A percentile compares a stretch with the other conserved stretches of the same genome.
These are phyloP conservation scores for Dexiosoma caninum DNA, from an alignment of 2,888 invertebrate genomes.

Conservation along the genomic window DNA sequence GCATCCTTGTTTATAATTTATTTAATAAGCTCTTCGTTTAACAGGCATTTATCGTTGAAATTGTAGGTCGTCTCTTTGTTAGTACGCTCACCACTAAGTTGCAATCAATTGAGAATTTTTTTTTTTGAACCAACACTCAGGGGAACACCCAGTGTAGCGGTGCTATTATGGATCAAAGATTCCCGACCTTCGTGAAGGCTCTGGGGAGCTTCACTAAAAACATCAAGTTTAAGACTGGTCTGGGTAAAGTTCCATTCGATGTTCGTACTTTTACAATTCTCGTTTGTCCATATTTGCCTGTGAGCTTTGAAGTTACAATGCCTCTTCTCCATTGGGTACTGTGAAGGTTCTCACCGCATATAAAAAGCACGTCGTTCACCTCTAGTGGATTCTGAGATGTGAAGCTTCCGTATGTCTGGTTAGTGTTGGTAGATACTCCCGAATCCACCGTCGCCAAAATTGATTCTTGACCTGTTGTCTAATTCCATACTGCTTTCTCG, in stretches of 20 bases:
- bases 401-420: background rate
- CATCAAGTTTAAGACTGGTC: background rate
- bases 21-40: no score
- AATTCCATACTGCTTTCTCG: background rate
- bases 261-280: background rate
- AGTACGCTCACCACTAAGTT: no score
- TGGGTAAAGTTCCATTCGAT: background rate
- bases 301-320: background rate
- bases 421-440: background rate
- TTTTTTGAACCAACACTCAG: no score
- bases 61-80: no score
- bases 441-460: background rate
- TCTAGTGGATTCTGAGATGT: background rate
- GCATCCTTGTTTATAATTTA: no score
- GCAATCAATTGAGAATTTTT: no score
- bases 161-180: background rate
- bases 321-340: conserved; percentile 1
- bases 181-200: background rate
- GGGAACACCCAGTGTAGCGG: background rate
- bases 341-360: background rate
- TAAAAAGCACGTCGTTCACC: background rate
- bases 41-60: no score
- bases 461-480: background rate
- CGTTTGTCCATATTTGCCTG: background rate
- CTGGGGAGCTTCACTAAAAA: background rate